These are phyloP conservation scores for Harpagifer antarcticus DNA, from an alignment of 2,797 vertebrate genomes.

Conservation along the genomic window DNA sequence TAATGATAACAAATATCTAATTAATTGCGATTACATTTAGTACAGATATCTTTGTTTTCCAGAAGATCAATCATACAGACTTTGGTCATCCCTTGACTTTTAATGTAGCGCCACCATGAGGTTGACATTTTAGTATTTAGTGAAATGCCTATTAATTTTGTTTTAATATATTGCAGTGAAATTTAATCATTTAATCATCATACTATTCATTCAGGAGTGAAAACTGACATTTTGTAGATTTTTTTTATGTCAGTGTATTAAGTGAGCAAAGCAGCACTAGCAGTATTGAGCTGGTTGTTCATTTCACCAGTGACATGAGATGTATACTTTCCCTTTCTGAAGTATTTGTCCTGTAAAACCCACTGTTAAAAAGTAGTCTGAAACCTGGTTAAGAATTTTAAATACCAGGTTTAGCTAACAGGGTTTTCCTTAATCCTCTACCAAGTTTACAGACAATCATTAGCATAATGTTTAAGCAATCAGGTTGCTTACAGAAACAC, in stretches of 20 bases:
- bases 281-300: constrained; percentile 7
- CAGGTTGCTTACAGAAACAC: constrained; percentile 1
- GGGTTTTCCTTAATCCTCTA: constrained; percentile 4
- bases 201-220: neutral
- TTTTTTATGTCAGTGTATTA: neutral
- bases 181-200: neutral
- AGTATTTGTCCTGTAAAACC: constrained; percentile 2
- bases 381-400: constrained; percentile 20
- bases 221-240: neutral
- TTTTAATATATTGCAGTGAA: neutral
- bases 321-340: neutral
- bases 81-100: neutral
- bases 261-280: neutral
- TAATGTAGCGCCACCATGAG: neutral
- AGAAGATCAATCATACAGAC: too few species aligned
- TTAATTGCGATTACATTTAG: too few species aligned
- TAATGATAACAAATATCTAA: too few species aligned
- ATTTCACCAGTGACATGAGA: constrained; percentile 5
- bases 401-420: constrained; percentile 4
- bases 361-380: neutral
- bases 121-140: neutral
- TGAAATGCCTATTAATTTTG: neutral
- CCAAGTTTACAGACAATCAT: neutral
- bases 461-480: constrained; percentile 11
- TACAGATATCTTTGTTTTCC: too few species aligned